phyloP scores from a whole-genome alignment of 2,113 vertebrate genomes.

The Leptodactylus fuscus region DNA sequence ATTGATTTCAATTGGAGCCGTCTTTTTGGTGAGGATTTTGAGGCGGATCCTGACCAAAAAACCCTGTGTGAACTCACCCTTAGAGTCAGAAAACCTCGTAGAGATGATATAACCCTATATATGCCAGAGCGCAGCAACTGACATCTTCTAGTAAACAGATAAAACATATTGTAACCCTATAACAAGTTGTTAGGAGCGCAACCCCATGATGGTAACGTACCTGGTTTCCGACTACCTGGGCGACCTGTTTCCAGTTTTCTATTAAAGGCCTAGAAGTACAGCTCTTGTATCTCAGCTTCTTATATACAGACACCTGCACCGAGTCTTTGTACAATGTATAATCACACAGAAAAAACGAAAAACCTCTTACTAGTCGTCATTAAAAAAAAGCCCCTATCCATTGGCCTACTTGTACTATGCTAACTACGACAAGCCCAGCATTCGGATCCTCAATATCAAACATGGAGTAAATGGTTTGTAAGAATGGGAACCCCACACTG shows the following conservation, averaged over 20 bases:
- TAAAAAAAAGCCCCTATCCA: not conserved
- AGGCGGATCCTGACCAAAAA: no score
- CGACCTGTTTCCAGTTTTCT: not conserved
- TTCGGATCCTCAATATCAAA: conserved; percentile 68
- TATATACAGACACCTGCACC: conserved; percentile 3
- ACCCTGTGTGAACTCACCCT: no score
- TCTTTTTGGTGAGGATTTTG: no score
- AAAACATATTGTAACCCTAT: not conserved
- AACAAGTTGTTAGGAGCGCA: no score
- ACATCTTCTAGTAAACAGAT: not conserved
- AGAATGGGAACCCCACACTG: conserved; percentile 10
- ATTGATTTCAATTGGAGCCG: no score
- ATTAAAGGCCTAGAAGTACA: not conserved
- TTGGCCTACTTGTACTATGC: conserved; percentile 51
- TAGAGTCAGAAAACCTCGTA: no score
- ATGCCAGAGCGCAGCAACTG: no score
- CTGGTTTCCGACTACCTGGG: not conserved
- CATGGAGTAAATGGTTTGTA: conserved; percentile 56
- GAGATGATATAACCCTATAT: no score
- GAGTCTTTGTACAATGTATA: conserved; percentile 33
- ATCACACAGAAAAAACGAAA: conserved; percentile 19
- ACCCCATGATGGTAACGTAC: not conserved
- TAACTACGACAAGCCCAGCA: conserved; percentile 67
- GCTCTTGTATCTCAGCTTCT: conserved; percentile 52
- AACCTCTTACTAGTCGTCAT: not conserved